phyloP scores from a whole-genome alignment of 1,140 invertebrate species.

The Chymomyza costata region DNA sequence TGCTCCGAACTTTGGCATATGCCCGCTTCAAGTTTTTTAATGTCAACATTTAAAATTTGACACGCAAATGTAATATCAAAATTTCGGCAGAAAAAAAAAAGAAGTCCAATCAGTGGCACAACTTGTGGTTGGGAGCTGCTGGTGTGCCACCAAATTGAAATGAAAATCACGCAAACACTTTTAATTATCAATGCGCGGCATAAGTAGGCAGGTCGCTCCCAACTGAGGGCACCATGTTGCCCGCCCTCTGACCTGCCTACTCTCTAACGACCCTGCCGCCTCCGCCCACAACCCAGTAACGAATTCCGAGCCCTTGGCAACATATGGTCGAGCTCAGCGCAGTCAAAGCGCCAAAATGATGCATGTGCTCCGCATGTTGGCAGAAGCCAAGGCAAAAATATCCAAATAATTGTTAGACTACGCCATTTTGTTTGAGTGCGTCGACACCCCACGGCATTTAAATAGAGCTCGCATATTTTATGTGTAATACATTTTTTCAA shows the following conservation, averaged over 20 bases:
- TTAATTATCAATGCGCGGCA: constrained; percentile 13
- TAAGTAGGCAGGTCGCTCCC: too few species aligned
- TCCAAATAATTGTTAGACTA: constrained; percentile 7
- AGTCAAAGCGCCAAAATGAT: background rate
- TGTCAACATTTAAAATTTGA: background rate
- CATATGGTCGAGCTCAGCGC: constrained; percentile 5
- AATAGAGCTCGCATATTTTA: too few species aligned
- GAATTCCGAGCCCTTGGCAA: background rate
- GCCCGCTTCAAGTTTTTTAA: constrained; percentile 1
- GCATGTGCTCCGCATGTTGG: too few species aligned
- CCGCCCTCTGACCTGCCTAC: too few species aligned
- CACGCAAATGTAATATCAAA: background rate
- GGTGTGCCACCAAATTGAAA: background rate
- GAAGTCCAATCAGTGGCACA: background rate
- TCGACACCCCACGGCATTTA: too few species aligned
- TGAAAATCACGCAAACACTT: constrained; percentile 14
- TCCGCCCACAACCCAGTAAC: too few species aligned
- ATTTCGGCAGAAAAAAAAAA: background rate
- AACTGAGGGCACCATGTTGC: too few species aligned
- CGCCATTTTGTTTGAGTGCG: background rate
- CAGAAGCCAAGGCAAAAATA: background rate
- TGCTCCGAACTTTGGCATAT: background rate
- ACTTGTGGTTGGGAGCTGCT: too few species aligned
- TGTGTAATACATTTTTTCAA: too few species aligned
- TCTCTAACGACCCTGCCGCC: too few species aligned